Evolutionary conservation across 2,113 vertebrate species (phyloP).

Genomic region (Cacatua alba): DNA sequence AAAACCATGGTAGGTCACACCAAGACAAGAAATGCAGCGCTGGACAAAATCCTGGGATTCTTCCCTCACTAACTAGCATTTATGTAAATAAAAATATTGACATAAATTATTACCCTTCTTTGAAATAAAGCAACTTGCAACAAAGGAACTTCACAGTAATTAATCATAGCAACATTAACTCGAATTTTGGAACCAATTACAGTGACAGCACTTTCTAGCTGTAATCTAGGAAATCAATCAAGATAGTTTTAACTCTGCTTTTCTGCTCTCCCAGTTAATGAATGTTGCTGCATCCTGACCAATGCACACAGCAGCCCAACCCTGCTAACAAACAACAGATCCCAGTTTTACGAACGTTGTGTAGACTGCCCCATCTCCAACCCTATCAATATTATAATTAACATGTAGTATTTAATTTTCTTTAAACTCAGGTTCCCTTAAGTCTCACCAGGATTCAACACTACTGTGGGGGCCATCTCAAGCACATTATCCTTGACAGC

Average conservation of each 20-base stretch:
- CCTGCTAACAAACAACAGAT: not conserved
- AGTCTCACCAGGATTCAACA: not conserved
- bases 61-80: not conserved
- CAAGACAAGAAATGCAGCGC: not conserved
- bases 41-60: not conserved
- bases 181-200: not conserved
- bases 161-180: not conserved
- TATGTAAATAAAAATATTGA: not conserved
- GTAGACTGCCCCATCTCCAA: not conserved
- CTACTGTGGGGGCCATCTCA: not conserved
- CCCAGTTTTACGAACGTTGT: not conserved
- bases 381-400: not conserved
- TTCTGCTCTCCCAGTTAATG: not conserved
- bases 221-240: not conserved
- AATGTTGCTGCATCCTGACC: not conserved
- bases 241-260: not conserved
- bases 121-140: not conserved
- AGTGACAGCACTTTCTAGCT: not conserved
- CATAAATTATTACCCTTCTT: not conserved
- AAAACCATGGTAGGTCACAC: not conserved
- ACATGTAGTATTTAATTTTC: not conserved
- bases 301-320: rapidly evolving
- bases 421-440: not conserved
- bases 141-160: not conserved
- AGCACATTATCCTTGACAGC: not conserved